Conservation (phyloP, 2,113 vertebrate species). For the Phylloscopus trochilus region DNA sequence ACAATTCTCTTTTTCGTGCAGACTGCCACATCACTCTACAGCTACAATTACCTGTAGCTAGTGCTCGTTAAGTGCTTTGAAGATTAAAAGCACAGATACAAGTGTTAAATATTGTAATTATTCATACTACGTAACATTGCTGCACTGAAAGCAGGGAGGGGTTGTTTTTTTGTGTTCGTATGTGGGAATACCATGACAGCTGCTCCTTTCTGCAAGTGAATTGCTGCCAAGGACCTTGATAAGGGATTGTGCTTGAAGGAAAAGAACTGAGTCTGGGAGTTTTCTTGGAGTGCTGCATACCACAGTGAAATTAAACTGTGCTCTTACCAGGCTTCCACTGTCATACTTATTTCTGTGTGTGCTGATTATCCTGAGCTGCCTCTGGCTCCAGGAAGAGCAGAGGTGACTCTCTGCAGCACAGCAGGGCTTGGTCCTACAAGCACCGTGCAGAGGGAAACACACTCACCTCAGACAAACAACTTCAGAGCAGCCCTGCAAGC, state of each 20-base stretch:
- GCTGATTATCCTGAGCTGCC: not conserved
- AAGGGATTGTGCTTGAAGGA: conserved; percentile 43
- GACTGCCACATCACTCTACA: conserved; percentile 6
- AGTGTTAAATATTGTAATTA: conserved; percentile 68
- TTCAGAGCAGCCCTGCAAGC: not conserved
- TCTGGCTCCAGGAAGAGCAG: not conserved
- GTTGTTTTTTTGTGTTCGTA: conserved; percentile 47
- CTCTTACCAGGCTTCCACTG: not conserved
- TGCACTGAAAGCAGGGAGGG: conserved; percentile 47
- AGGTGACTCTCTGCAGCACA: not conserved
- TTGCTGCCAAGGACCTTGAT: conserved; percentile 49
- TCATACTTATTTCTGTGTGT: not conserved
- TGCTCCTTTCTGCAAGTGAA: conserved; percentile 37
- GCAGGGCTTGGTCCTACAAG: not conserved
- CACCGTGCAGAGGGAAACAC: not conserved
- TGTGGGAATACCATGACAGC: conserved; percentile 59
- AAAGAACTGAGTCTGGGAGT: conserved; percentile 46
- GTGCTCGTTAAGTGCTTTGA: conserved; percentile 39
- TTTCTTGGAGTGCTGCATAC: conserved; percentile 64
- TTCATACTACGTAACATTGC: conserved; percentile 44
- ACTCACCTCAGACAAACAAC: not conserved
- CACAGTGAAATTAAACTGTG: conserved; percentile 22
- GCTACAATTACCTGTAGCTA: conserved; percentile 32
- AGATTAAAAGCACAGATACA: conserved; percentile 64
- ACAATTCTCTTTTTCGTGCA: not conserved